Base-by-base conservation (phyloP, 2,888 invertebrate genomes). In the Agrochola lychnidis region DNA sequence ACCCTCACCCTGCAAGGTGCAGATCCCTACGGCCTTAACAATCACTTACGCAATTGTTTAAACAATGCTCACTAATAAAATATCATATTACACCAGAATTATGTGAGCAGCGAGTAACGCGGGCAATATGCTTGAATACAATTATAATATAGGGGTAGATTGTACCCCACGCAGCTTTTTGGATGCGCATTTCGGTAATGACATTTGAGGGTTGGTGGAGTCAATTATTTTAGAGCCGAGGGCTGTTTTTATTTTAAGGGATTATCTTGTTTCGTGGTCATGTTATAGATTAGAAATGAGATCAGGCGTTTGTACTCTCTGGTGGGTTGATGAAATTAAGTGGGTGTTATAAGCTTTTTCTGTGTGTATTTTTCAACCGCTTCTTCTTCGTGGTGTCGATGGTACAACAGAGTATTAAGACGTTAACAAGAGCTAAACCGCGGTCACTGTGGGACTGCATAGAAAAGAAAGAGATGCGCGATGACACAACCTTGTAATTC, bases 11-110 rank as follows among this genome's bases (percentile, higher is more conserved):
- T 79, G 87, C 93, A 94, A 95, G 94, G 95, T 95, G 95, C 95
- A 93, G 91, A 90, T 87, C 92, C 90, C 90, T 72, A 76, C 85
- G 89, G 84, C 85, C 84, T 87, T 87, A 93, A 95, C 96, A 96
- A 95, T 96, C 95, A 96, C 96, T 96, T 94, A 95, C 95, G 95
- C 96, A 96, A 96, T 96, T 96, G 96, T 96, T 96, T 96, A 96
- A 96, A 96, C 96, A 96, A 95, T 93, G 92, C 90, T 85, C 92
- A 90, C 92, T 94, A 93, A 95, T 95, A 96, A 96, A 96, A 94
- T 96, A 96, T 96, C 96, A 86, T 83, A 91, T 96, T 96, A 94
- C 96, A 76, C 81, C 85, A 88, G 92, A 93, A 93, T 92, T 93
- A 95, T 95, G 94, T 90, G 91, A 90, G 88, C 91, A 90, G 84